These are phyloP conservation scores for Meloidogyne hapla DNA, from an alignment of 1,140 invertebrate species.

Conservation along the genomic window DNA sequence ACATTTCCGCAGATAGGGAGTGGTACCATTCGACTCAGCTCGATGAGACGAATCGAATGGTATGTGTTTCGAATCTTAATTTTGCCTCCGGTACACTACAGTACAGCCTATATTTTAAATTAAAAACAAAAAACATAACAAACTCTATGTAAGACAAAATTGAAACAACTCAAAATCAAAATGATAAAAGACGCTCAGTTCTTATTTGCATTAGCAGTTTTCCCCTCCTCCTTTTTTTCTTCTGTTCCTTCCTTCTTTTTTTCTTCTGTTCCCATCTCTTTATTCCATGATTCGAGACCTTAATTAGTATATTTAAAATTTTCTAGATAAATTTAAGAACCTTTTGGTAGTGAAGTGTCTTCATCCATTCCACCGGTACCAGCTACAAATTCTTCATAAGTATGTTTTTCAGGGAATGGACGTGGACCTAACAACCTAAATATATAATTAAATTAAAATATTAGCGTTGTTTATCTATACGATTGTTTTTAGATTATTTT, in stretches of 20 bases:
- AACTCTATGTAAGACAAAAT: neutral
- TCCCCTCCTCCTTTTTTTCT: constrained; percentile 24
- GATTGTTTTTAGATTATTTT: neutral
- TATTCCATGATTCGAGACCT: constrained; percentile 84
- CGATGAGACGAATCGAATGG: too few relatives aligned
- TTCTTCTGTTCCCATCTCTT: constrained; percentile 32
- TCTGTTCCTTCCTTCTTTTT: constrained; percentile 21
- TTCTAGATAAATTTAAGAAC: constrained; percentile 64
- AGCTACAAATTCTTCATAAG: constrained; percentile 98
- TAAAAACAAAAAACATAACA: constrained; percentile 4
- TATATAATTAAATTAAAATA: neutral
- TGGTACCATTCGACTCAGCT: too few relatives aligned
- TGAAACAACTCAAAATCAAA: neutral
- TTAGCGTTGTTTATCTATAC: neutral
- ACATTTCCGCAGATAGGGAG: too few relatives aligned
- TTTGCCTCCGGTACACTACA: too few relatives aligned
- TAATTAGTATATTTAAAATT: neutral
- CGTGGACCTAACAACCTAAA: constrained; percentile 77
- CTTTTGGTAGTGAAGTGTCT: constrained; percentile 88
- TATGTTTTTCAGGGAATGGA: constrained; percentile 97
- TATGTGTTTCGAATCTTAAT: too few relatives aligned
- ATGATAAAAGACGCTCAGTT: neutral
- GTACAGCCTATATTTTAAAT: too few relatives aligned
- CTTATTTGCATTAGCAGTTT: constrained; percentile 11
- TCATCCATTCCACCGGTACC: constrained; percentile 91